Percentiles rank a stretch among this genome's conserved stretches.
phyloP scores from a whole-genome alignment of 2,888 invertebrate species.

The Iphiclides podalirius region DNA sequence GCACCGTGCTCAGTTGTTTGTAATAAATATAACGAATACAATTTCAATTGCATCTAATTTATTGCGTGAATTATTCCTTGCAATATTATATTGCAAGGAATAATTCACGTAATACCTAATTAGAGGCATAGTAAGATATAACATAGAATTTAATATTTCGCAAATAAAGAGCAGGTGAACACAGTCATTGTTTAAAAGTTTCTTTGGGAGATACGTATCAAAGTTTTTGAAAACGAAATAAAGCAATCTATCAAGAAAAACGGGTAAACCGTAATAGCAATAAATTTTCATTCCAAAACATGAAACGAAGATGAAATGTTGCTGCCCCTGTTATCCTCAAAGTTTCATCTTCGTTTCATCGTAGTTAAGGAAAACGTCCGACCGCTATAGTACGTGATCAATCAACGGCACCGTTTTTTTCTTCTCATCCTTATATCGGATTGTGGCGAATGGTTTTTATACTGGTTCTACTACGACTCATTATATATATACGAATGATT shows the following conservation, averaged over 20 bases:
- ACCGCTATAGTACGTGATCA: slow-evolving; percentile 12
- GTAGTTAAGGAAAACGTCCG: slow-evolving; percentile 3
- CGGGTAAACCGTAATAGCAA: background rate
- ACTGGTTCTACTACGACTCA: no score
- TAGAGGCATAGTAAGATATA: no score
- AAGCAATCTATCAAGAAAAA: slow-evolving; percentile 4
- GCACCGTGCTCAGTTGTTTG: no score
- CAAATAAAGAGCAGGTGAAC: no score
- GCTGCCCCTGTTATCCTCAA: slow-evolving; percentile 6
- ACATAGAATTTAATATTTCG: no score
- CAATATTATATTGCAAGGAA: no score
- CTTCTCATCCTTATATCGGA: slow-evolving; percentile 1
- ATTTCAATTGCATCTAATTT: no score
- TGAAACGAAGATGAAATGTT: slow-evolving; percentile 3
- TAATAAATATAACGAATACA: no score
- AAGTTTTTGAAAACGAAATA: background rate
- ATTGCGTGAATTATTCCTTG: no score
- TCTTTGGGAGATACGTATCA: background rate
- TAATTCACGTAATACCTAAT: no score
- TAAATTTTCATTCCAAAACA: slow-evolving; percentile 15
- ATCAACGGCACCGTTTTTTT: slow-evolving; percentile 5
- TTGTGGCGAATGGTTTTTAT: background rate
- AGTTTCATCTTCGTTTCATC: slow-evolving; percentile 11
- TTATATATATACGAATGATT: no score
- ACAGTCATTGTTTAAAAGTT: no score